A percentile compares a stretch with the other conserved stretches of the same genome.
These are phyloP conservation scores for Lagenorhynchus albirostris DNA, from an alignment of 2,113 vertebrate species.

Conservation along the genomic window DNA sequence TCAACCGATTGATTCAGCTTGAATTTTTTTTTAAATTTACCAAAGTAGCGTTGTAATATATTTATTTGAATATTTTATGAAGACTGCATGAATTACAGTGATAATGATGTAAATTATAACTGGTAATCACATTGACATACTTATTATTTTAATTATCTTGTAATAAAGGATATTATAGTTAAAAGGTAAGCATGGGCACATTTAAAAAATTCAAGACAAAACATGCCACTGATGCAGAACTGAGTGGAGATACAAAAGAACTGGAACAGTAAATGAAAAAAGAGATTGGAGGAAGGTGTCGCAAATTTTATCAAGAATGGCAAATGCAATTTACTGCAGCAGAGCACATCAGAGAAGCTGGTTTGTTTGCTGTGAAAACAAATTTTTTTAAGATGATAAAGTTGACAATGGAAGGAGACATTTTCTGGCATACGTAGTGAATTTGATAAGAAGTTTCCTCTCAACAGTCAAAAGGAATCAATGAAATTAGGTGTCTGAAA, in stretches of 20 bases:
- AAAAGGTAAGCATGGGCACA: neutral
- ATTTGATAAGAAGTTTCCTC: constrained; percentile 6
- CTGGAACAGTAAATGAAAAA: neutral
- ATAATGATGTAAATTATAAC: neutral
- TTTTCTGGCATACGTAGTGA: neutral
- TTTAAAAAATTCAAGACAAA: neutral
- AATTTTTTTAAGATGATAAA: neutral
- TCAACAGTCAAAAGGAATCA: neutral
- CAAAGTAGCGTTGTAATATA: neutral
- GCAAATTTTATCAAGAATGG: neutral
- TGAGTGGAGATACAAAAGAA: neutral
- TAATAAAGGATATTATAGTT: neutral
- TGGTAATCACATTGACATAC: neutral
- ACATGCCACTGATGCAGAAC: neutral
- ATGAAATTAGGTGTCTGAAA: neutral
- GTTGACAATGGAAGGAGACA: neutral
- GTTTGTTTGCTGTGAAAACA: neutral
- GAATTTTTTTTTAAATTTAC: neutral
- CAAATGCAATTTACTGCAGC: neutral
- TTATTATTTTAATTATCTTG: constrained; percentile 3
- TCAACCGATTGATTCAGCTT: neutral
- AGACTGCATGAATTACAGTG: neutral
- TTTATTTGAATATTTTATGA: constrained; percentile 7
- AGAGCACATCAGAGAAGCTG: neutral
- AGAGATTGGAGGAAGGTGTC: neutral